phyloP scores from a whole-genome alignment of 2,113 vertebrate genomes.

The Solea solea region DNA sequence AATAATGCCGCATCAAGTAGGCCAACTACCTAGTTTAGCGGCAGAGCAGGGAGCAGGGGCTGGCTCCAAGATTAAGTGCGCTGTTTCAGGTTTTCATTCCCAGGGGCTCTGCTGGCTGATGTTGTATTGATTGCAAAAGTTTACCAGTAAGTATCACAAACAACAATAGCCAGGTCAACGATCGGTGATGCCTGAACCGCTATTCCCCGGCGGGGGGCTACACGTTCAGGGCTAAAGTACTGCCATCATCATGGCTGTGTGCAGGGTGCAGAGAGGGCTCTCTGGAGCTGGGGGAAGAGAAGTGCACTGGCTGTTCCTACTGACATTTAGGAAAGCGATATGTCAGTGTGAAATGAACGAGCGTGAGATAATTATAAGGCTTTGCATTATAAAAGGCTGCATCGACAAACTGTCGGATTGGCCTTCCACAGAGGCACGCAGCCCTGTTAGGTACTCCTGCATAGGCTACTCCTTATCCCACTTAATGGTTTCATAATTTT shows the following conservation, averaged over 20 bases:
- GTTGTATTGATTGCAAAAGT: constrained; percentile 98
- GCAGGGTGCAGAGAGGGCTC: constrained; percentile 79
- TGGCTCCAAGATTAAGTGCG: constrained; percentile 96
- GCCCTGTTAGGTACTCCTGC: constrained; percentile 72
- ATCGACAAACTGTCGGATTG: constrained; percentile 83
- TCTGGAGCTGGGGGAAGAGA: constrained; percentile 64
- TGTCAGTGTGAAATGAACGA: constrained; percentile 86
- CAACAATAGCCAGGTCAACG: constrained; percentile 95
- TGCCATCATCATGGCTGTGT: constrained; percentile 83
- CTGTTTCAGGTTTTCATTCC: constrained; percentile 92
- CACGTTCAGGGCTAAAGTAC: constrained; percentile 74
- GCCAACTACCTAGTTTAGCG: constrained; percentile 96
- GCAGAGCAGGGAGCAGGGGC: constrained; percentile 93
- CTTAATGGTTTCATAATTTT: constrained; percentile 77
- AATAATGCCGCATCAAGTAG: constrained; percentile 97
- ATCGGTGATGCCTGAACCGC: constrained; percentile 87
- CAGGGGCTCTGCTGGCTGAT: constrained; percentile 90
- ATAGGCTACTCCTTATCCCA: constrained; percentile 65
- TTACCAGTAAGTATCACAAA: constrained; percentile 97
- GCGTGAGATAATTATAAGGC: constrained; percentile 90
- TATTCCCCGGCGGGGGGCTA: constrained; percentile 83
- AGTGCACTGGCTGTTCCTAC: constrained; percentile 78
- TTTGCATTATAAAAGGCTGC: constrained; percentile 86
- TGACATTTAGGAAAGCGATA: constrained; percentile 95
- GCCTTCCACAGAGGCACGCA: constrained; percentile 67